A percentile compares a stretch with the other conserved stretches of the same genome.
Conservation (phyloP, 2,113 vertebrate genomes). For the Oceanodroma tethys region DNA sequence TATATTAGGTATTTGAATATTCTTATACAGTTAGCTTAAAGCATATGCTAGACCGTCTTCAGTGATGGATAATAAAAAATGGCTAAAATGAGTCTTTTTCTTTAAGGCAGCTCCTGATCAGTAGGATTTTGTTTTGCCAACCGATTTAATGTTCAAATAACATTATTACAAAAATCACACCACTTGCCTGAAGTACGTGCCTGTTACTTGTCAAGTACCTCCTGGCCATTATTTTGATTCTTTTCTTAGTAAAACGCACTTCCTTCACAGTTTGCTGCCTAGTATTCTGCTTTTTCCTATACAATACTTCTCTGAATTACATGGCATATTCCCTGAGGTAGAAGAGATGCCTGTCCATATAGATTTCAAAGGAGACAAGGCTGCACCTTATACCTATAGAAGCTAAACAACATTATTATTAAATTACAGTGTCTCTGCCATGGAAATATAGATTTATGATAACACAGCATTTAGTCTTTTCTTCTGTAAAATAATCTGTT, state of each 20-base stretch:
- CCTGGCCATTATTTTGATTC: neutral
- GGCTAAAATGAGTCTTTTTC: neutral
- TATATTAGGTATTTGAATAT: neutral
- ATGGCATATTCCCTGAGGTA: neutral
- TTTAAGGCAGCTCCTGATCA: neutral
- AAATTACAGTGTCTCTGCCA: neutral
- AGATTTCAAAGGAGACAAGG: neutral
- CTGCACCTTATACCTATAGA: neutral
- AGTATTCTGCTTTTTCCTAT: neutral
- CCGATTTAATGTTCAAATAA: neutral
- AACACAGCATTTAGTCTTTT: neutral
- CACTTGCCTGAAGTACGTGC: neutral
- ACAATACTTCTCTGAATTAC: neutral
- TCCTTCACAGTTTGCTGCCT: neutral
- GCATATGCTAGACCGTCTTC: neutral
- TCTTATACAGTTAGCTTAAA: neutral
- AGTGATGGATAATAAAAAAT: neutral
- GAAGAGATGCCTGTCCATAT: neutral
- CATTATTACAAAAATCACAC: neutral
- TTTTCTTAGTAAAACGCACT: neutral
- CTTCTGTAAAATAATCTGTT: neutral
- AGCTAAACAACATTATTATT: neutral
- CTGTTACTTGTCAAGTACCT: neutral
- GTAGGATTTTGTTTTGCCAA: neutral
- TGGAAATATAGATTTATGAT: constrained; percentile 27